phyloP scores from a whole-genome alignment of 2,888 invertebrate species.

The Drosophila prolongata region DNA sequence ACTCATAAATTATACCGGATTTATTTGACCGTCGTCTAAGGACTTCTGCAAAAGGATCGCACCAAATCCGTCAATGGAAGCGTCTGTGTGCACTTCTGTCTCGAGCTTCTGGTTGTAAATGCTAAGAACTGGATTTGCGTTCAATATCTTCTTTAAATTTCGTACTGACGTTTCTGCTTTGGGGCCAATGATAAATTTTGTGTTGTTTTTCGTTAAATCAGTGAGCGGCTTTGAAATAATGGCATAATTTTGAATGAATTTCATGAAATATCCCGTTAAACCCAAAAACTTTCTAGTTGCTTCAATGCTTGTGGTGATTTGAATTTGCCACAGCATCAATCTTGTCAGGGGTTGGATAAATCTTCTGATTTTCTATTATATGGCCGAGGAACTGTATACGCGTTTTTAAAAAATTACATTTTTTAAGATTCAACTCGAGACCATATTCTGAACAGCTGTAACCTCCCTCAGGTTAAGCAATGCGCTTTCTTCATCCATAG shows the following conservation, averaged over 20 bases:
- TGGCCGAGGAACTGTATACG: neutral
- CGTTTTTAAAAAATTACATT: too few species aligned
- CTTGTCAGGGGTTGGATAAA: neutral
- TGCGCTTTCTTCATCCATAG: too few species aligned
- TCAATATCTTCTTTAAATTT: too few species aligned
- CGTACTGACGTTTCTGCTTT: neutral
- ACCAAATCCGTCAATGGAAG: too few species aligned
- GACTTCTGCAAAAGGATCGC: too few species aligned
- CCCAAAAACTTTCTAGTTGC: neutral
- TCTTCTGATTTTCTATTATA: neutral
- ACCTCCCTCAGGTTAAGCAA: too few species aligned
- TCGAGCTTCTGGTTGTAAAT: neutral
- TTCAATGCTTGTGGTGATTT: neutral
- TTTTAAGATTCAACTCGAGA: neutral
- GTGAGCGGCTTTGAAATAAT: neutral
- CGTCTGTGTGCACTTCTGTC: neutral
- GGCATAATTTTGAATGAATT: neutral
- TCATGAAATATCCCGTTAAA: neutral
- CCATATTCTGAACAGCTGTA: neutral
- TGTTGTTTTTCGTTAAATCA: neutral
- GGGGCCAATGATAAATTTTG: neutral
- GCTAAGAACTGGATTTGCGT: neutral
- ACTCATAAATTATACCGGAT: too few species aligned
- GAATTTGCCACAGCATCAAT: neutral
- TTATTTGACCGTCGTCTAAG: too few species aligned